Evolutionary conservation across 2,888 invertebrate genomes (phyloP).

Genomic region (Yponomeuta malinellus): DNA sequence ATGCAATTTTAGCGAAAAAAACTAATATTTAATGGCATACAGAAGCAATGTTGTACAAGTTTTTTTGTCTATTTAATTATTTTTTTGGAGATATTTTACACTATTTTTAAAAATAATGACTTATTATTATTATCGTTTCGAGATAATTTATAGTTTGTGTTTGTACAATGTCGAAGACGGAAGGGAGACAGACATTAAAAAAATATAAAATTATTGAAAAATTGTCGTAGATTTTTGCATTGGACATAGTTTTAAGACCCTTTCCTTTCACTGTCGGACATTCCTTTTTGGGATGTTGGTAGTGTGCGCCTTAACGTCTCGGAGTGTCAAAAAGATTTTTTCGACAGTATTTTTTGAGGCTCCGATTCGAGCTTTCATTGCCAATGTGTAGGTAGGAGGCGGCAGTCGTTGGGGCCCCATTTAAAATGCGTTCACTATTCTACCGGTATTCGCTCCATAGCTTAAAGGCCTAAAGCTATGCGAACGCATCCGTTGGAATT

Average conservation of each 20-base stretch:
- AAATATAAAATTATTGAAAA: conserved; percentile 67
- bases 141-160: conserved; percentile 71
- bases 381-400: conserved; percentile 50
- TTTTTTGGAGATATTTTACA: conserved; percentile 69
- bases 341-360: neutral
- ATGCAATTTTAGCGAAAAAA: conserved; percentile 52
- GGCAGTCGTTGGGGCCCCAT: conserved; percentile 63
- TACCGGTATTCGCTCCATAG: conserved; percentile 54
- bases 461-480: conserved; percentile 73
- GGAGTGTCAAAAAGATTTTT: conserved; percentile 18
- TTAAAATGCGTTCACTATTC: conserved; percentile 52
- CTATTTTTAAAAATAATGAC: conserved; percentile 67
- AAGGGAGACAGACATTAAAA: conserved; percentile 68
- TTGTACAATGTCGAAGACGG: conserved; percentile 70
- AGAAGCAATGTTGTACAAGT: conserved; percentile 74
- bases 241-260: conserved; percentile 44
- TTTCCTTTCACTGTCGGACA: conserved; percentile 52
- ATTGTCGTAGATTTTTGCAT: conserved; percentile 59
- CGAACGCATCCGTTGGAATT: conserved; percentile 58
- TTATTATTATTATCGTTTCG: conserved; percentile 73
- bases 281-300: conserved; percentile 45
- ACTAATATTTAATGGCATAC: conserved; percentile 54
- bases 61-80: conserved; percentile 64
- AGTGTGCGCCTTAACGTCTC: conserved; percentile 42
- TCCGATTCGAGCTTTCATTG: neutral